Base-by-base conservation (phyloP, 2,888 invertebrate species). In the Lycia hirtaria region DNA sequence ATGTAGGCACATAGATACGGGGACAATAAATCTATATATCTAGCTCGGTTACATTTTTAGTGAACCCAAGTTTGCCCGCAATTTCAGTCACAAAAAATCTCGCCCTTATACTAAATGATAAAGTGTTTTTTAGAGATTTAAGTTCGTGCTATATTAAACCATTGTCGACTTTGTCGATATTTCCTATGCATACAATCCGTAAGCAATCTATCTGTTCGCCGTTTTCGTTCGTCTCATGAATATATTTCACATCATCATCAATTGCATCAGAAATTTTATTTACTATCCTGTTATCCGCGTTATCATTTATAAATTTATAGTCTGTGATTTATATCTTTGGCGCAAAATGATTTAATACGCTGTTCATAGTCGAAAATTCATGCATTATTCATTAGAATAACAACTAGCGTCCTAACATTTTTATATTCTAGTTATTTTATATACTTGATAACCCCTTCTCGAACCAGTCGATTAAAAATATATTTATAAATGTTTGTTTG, bases 181-280 rank as follows among this genome's bases (percentile, higher is more conserved):
- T 44, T 19, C 0, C 30, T 7, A 30, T 44, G 30, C 30, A 44
- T 44, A 44, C 12, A 32, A 20, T 33, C 22, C 22, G 7, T 14
- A 4, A 47, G 22, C 22, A 22, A 35, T 35, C 35, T 14, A 35
- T 47, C 15, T n/a, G 15, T 30, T 28, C 30, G 12, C 30, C 30
- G 7, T 19, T 32, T 30, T 20, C 10, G 4, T 12, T 14, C 14
- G n/a, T 20, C 47, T 47, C 47, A 47, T 40, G 9, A 50, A 50
- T 50, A 41, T 9, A 14, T 20, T 38, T 53, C 53, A 7, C 37
- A 45, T 45, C 28, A 45, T 38, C 45, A 44, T 53, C 50, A 38
- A 44, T 56, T 50, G 37, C 50, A 38, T 44, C 30, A 4, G 24
- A 24, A 51, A 33, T 22, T 26, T 35, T 37, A 47, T 47, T 47